Conservation (phyloP, 2,797 vertebrate species). For the Alouatta caraya region DNA sequence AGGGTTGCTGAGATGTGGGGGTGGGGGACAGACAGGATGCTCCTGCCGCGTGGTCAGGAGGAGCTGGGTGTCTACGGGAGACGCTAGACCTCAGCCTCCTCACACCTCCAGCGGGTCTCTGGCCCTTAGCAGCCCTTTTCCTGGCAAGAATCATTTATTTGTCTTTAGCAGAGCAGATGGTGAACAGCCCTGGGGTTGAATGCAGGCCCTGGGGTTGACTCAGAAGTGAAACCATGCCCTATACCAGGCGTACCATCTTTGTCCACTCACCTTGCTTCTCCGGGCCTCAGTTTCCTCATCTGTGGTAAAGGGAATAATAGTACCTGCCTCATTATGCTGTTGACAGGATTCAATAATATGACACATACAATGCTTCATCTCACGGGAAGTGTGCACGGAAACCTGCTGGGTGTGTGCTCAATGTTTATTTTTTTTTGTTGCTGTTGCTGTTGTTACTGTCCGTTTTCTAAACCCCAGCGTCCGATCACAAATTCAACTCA, state of each 20-base stretch:
- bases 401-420: background rate
- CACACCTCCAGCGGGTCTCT: background rate
- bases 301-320: background rate
- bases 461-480: background rate
- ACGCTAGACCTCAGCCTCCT: background rate
- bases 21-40: constrained; percentile 63
- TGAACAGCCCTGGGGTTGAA: background rate
- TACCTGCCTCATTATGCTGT: background rate
- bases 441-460: too few species aligned
- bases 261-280: background rate
- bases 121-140: too few species aligned
- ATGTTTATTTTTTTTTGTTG: background rate
- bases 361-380: background rate
- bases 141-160: background rate
- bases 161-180: background rate
- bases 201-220: background rate
- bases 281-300: background rate
- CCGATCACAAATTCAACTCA: background rate
- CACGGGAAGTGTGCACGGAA: background rate
- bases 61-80: background rate
- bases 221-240: background rate
- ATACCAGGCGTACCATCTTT: background rate
- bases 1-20: constrained; percentile 59
- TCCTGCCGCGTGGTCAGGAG: background rate
- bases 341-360: background rate